These are phyloP conservation scores for Coturnix japonica DNA, from an alignment of 2,113 vertebrate species.

Conservation along the genomic window DNA sequence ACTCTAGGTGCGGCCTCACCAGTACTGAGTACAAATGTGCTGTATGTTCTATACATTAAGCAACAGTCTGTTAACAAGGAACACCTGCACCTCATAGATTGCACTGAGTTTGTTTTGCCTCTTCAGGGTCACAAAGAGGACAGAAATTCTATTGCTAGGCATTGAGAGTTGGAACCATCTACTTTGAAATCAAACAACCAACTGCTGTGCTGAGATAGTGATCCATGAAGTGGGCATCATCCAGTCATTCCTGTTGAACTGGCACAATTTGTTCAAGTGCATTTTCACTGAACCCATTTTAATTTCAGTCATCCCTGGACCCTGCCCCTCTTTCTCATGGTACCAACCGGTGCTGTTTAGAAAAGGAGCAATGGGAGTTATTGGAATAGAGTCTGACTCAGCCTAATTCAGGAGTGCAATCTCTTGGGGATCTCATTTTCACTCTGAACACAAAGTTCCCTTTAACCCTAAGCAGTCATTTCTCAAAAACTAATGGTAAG, in stretches of 20 bases:
- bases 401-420: background rate
- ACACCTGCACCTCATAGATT: background rate
- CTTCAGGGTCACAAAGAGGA: background rate
- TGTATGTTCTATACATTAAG: background rate
- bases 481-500: background rate
- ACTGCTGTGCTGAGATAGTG: background rate
- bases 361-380: background rate
- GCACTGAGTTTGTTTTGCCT: background rate
- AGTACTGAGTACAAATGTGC: background rate
- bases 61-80: background rate
- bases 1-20: too few relatives aligned
- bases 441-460: background rate
- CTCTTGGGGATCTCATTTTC: background rate
- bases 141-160: conserved; percentile 12
- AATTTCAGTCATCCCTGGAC: background rate
- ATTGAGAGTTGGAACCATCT: background rate
- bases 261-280: background rate
- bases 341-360: background rate
- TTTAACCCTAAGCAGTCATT: background rate
- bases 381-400: background rate
- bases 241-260: background rate
- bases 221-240: background rate
- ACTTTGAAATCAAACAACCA: conserved; percentile 36
- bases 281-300: conserved; percentile 13
- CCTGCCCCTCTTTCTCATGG: background rate